Evolutionary conservation across 2,888 invertebrate species (phyloP), one percentile per base, ranked within the genome.

Genomic region (Lingula anatina): DNA sequence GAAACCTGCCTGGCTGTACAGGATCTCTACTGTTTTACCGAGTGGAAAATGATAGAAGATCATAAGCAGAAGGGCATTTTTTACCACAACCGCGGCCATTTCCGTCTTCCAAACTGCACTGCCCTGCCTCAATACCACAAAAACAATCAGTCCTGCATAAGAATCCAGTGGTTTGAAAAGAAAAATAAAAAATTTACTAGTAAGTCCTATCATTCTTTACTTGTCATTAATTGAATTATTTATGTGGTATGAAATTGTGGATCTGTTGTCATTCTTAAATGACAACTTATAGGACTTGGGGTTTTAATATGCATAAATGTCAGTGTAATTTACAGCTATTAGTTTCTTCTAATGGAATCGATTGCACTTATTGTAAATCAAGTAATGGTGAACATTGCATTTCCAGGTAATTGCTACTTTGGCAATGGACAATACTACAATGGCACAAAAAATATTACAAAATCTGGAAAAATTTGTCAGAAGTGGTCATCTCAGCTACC

Each of bases 1-100:
- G 94, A 95, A 81, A 93, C 94, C 73, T 96, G 95, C 73, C 84
- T 89, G 72, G 94, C 94, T 47, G 88, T 92, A 25, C 87, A 87
- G 73, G 85, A 88, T 75, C 85, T 91, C 68, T 90, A 92, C 78
- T 96, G 95, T 78, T 91, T 89, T 76, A 89, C 88, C 70, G 90
- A 93, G 73, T 95, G 95, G 94, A 88, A 89, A 24, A 80, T 89
- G 50, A 85, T 94, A 49, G 90, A 92, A 77, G 89, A 90, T 68
- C 88, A 89, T 73, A 92, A 90, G 72, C 84, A 60, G 43, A 83
- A 86, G 53, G 86, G 87, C 40, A 85, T 89, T 53, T 87, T 81
- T 71, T 85, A 89, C 61, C 86, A 89, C 74, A 86, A 87, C 24
- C 82, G 89, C 58, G 91, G 89, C 2, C 90, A 92, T 73, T 93